These are phyloP conservation scores for Aspidiotus rigidus DNA, from an alignment of 2,888 invertebrate genomes.

Conservation along the genomic window DNA sequence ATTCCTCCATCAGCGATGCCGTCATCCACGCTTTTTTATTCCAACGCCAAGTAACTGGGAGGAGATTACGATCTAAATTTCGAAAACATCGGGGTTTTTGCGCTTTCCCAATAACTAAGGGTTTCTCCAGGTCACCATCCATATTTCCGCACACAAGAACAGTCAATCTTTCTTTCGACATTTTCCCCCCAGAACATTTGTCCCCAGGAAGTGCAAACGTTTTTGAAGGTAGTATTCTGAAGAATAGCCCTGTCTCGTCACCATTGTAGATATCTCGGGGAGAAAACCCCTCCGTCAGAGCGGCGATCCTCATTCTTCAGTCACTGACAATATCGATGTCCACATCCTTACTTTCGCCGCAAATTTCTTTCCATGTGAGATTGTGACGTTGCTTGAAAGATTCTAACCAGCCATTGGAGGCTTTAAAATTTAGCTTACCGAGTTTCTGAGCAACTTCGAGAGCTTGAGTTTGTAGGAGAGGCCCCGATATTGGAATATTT, in stretches of 20 bases:
- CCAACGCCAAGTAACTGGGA: too few relatives aligned
- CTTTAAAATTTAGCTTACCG: slow-evolving; percentile 11
- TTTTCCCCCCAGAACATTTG: slow-evolving; percentile 40
- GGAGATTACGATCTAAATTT: too few relatives aligned
- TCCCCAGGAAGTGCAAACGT: slow-evolving; percentile 36
- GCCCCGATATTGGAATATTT: slow-evolving; percentile 6
- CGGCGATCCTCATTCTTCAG: slow-evolving; percentile 9
- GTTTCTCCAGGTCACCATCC: slow-evolving; percentile 34
- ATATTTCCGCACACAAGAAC: slow-evolving; percentile 38
- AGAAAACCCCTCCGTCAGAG: background rate
- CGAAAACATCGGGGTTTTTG: too few relatives aligned
- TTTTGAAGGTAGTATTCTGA: too few relatives aligned
- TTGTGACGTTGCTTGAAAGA: slow-evolving; percentile 8
- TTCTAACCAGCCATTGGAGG: slow-evolving; percentile 13
- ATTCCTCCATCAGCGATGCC: too few relatives aligned
- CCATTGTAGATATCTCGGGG: slow-evolving; percentile 24
- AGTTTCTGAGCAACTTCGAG: slow-evolving; percentile 5
- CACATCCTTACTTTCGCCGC: slow-evolving; percentile 12
- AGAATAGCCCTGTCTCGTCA: slow-evolving; percentile 32
- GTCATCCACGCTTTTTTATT: too few relatives aligned
- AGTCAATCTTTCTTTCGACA: slow-evolving; percentile 39
- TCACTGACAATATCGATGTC: slow-evolving; percentile 5
- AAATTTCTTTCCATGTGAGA: slow-evolving; percentile 5
- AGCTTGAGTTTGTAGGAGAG: slow-evolving; percentile 8
- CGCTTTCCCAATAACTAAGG: slow-evolving; percentile 36